Percentiles rank a stretch among this genome's conserved stretches.
These are phyloP conservation scores for Diarsia mendica DNA, from an alignment of 2,888 invertebrate species.

Conservation along the genomic window DNA sequence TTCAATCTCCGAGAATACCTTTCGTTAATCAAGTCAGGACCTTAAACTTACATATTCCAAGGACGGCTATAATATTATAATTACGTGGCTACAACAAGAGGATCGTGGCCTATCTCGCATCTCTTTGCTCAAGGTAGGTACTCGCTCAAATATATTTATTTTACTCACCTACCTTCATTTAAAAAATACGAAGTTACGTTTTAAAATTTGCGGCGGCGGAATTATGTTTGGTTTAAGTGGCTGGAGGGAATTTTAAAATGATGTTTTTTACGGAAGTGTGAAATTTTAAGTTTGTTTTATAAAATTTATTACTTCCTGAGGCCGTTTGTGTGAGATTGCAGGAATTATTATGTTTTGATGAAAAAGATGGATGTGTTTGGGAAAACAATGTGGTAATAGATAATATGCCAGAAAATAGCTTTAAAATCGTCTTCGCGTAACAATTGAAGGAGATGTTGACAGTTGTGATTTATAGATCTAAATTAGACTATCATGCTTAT, in stretches of 20 bases:
- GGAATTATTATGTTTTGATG: not conserved
- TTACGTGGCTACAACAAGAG: constrained; percentile 53
- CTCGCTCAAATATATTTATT: constrained; percentile 55
- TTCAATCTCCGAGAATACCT: constrained; percentile 25
- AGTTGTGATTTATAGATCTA: not conserved
- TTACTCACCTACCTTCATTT: constrained; percentile 39
- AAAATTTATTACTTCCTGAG: not conserved
- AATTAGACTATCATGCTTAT: not conserved
- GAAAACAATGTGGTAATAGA: not conserved
- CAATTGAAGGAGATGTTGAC: not conserved
- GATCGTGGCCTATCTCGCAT: constrained; percentile 59
- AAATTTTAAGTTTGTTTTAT: constrained; percentile 7
- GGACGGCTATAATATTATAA: constrained; percentile 61
- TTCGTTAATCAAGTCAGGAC: constrained; percentile 31
- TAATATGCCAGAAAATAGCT: not conserved
- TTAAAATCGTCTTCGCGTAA: not conserved
- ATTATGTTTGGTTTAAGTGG: constrained; percentile 28
- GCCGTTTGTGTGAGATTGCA: not conserved
- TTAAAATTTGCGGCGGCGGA: constrained; percentile 33
- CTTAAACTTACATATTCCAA: constrained; percentile 31
- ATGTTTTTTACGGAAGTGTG: constrained; percentile 18
- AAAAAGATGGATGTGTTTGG: not conserved
- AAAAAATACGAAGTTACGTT: constrained; percentile 41
- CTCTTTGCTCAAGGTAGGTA: constrained; percentile 42
- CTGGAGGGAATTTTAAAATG: constrained; percentile 5